A percentile compares a stretch with the other conserved stretches of the same genome.
These are phyloP conservation scores for Rhinogobius similis DNA, from an alignment of 2,113 vertebrate genomes.

Conservation along the genomic window DNA sequence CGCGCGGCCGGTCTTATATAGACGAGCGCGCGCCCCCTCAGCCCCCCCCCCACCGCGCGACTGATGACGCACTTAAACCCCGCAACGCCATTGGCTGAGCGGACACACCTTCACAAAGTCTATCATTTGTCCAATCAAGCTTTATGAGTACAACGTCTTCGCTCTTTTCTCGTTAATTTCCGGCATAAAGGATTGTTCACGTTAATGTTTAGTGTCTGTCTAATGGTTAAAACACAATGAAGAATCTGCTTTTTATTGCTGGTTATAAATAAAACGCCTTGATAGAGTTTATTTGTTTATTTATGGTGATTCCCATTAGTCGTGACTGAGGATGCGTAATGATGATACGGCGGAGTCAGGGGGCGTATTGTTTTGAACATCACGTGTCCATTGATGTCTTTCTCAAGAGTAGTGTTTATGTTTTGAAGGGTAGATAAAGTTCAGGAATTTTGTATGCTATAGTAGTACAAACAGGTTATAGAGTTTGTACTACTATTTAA, in stretches of 20 bases:
- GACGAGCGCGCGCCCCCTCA: background rate
- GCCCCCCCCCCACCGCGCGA: background rate
- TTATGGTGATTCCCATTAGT: background rate
- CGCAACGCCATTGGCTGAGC: constrained; percentile 32
- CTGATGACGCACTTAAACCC: constrained; percentile 20
- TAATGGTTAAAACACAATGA: background rate
- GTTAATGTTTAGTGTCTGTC: background rate
- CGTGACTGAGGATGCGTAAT: background rate
- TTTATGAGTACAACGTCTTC: background rate
- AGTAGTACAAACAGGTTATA: background rate
- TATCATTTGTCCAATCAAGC: background rate
- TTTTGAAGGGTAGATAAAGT: background rate
- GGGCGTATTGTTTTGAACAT: constrained; percentile 9
- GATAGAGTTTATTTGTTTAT: background rate
- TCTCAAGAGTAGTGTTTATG: background rate
- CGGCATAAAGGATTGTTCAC: too few relatives aligned
- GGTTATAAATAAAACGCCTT: too few relatives aligned
- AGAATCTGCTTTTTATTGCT: background rate
- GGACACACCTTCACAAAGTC: constrained; percentile 60
- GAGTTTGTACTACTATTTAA: too few relatives aligned
- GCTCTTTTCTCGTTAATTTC: too few relatives aligned
- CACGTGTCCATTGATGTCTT: constrained; percentile 10
- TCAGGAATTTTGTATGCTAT: background rate
- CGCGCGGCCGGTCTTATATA: constrained; percentile 41
- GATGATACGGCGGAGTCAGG: background rate